Conservation (phyloP, 2,888 invertebrate species). For the Microdon myrmicae region DNA sequence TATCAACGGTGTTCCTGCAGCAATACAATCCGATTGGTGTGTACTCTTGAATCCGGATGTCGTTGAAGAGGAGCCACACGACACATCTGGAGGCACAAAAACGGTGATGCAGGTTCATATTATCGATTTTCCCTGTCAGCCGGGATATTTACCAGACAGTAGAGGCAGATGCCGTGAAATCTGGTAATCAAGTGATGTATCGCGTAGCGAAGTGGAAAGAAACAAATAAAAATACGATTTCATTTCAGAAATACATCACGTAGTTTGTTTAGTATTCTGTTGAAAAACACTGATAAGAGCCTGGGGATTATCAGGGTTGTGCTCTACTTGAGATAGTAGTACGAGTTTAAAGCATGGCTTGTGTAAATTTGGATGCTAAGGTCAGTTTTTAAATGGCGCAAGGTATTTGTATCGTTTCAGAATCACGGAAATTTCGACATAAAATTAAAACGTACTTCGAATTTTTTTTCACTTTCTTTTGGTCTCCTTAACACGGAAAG, state of each 20-base stretch:
- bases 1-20: slow-evolving; percentile 42
- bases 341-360: slow-evolving; percentile 2
- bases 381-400: too few species aligned
- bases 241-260: too few species aligned
- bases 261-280: too few species aligned
- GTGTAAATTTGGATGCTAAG: not conserved
- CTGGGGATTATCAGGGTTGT: too few species aligned
- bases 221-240: not conserved
- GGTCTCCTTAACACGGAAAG: too few species aligned
- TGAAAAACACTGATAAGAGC: too few species aligned
- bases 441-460: too few species aligned
- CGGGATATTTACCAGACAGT: slow-evolving; percentile 62
- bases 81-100: not conserved
- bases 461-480: too few species aligned
- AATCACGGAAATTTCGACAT: too few species aligned
- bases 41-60: slow-evolving; percentile 57
- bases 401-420: too few species aligned
- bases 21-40: slow-evolving; percentile 54
- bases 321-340: too few species aligned
- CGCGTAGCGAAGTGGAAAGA: not conserved
- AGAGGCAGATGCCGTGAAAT: slow-evolving; percentile 63
- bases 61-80: slow-evolving; percentile 2
- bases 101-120: slow-evolving; percentile 59
- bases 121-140: slow-evolving; percentile 64
- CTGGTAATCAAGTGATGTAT: slow-evolving; percentile 54